Evolutionary conservation across 2,113 vertebrate genomes (phyloP).

Genomic region (Heterotilapia buettikoferi): DNA sequence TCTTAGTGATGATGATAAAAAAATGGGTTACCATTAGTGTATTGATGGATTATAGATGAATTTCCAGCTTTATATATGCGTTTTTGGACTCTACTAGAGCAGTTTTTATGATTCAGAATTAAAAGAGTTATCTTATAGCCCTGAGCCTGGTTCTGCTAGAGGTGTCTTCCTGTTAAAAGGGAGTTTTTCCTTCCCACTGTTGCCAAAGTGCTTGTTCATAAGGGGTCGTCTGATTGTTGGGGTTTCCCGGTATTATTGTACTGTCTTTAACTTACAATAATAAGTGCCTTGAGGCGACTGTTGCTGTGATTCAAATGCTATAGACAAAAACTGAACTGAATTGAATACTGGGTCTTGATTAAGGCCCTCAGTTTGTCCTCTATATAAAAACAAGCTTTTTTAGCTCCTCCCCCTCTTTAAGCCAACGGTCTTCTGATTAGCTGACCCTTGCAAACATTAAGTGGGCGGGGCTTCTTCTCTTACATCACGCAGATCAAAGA

Average conservation of each 20-base stretch:
- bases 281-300: not conserved
- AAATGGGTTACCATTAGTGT: not conserved
- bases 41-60: not conserved
- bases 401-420: not conserved
- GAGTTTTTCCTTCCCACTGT: not conserved
- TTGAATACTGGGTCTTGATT: not conserved
- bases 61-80: not conserved
- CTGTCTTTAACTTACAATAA: not conserved
- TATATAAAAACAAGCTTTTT: not conserved
- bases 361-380: not conserved
- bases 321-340: not conserved
- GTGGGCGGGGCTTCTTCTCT: not conserved
- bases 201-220: not conserved
- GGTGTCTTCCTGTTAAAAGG: not conserved
- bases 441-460: not conserved
- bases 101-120: not conserved
- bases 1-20: not conserved
- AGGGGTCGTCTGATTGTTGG: not conserved
- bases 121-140: not conserved
- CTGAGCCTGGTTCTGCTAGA: not conserved
- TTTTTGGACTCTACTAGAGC: not conserved
- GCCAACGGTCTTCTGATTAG: not conserved
- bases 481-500: not conserved
- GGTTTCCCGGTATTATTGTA: not conserved
- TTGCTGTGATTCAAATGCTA: not conserved